Percentiles rank a stretch among this genome's conserved stretches.
phyloP scores from a whole-genome alignment of 2,888 invertebrate species.

The Orthonychiurus folsomi region DNA sequence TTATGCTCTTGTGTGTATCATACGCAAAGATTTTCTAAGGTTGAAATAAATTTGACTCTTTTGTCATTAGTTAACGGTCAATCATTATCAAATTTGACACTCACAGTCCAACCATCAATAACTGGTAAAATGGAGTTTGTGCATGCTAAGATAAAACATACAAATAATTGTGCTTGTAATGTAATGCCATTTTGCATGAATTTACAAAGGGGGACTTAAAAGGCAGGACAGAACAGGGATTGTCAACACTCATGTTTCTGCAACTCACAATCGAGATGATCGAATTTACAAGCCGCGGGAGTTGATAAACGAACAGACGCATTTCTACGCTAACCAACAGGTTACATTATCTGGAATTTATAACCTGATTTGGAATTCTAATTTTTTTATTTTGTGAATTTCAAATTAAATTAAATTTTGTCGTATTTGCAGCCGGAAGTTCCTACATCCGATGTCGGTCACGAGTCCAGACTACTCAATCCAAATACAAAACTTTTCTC shows the following conservation, averaged over 20 bases:
- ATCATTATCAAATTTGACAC: constrained; percentile 35
- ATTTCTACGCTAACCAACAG: constrained; percentile 34
- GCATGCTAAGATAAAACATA: too few relatives aligned
- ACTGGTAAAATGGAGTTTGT: constrained; percentile 10
- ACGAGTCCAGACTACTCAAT: not conserved
- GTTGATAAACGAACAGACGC: constrained; percentile 30
- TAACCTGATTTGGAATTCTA: not conserved
- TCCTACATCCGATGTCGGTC: constrained; percentile 1
- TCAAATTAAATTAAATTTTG: not conserved
- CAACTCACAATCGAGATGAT: not conserved
- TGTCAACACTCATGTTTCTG: not conserved
- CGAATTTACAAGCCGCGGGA: too few relatives aligned
- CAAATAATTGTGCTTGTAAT: too few relatives aligned
- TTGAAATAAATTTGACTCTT: not conserved
- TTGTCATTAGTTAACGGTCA: constrained; percentile 27
- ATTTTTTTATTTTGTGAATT: not conserved
- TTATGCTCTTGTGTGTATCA: too few relatives aligned
- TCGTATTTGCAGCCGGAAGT: constrained; percentile 10
- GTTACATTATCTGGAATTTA: constrained; percentile 9
- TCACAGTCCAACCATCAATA: constrained; percentile 33
- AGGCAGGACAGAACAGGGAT: too few relatives aligned
- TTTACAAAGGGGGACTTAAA: not conserved
- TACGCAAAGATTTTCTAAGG: not conserved
- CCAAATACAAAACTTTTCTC: constrained; percentile 13
- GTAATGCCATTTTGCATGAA: too few relatives aligned